Base-by-base conservation (phyloP, 2,113 vertebrate genomes). In the Tetrao urogallus region DNA sequence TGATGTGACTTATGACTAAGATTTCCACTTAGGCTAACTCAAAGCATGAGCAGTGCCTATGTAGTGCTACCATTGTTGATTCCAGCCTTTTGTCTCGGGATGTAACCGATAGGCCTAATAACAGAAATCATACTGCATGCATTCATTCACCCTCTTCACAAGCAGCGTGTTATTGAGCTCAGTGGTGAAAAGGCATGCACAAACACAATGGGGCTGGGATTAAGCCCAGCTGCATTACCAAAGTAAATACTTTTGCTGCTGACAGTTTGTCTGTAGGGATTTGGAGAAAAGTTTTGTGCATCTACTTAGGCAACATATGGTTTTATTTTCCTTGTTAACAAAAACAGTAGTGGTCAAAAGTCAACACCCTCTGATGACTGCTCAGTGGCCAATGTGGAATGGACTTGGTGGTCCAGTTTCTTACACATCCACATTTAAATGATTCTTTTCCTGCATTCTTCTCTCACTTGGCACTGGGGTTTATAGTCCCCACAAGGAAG, bases 261-360 rank as follows among this genome's bases (percentile, higher is more conserved):
- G 96, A 97, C 96, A 97, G 96, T 97, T 94, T 89, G 93, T 95
- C 96, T 95, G 93, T 73, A 86, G 96, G 93, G 96, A 97, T 95
- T 97, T 94, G 91, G 93, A 95, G 91, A 95, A 92, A 95, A 95
- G 92, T 95, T 96, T 95, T 94, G 90, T 90, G 83, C 93, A 87
- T 96, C 88, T 95, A 92, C 93, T 95, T 92, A 95, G 83, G 94
- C 90, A 92, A 92, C 96, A 96, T 96, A 94, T 96, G 96, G 94
- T 95, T 97, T 97, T 95, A 94, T 94, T 97, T 97, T 95, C 74
- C 88, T 90, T 74, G 94, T 93, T 95, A 96, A 92, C 86, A 77
- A 92, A 97, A 97, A 94, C 96, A 96, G 96, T 95, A 96, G 96
- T 97, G 96, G 96, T 96, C 96, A 97, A 92, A 96, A 97, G 96